phyloP scores from a whole-genome alignment of 92 coral and sea anemone genomes.

The Pocillopora grandis region DNA sequence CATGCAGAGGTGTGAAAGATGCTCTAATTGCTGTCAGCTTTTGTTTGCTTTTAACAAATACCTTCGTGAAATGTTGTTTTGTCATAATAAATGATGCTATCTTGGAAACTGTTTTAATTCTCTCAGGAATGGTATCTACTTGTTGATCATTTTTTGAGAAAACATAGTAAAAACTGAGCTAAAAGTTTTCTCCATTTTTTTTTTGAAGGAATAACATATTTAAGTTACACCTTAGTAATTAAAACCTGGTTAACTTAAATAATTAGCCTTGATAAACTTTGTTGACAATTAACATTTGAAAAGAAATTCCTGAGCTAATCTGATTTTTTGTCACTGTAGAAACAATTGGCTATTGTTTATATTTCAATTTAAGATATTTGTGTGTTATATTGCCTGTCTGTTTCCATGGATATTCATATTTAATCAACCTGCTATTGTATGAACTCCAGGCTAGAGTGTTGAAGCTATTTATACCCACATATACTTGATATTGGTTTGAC shows the following conservation, averaged over 20 bases:
- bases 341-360: conserved; percentile 12
- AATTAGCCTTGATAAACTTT: not conserved
- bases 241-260: not conserved
- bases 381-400: not conserved
- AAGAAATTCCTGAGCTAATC: not conserved
- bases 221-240: too few species aligned
- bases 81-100: not conserved
- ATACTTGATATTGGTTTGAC: not conserved
- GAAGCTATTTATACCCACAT: not conserved
- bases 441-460: not conserved
- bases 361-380: not conserved
- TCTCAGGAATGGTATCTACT: too few species aligned
- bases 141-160: too few species aligned
- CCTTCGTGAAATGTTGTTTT: not conserved
- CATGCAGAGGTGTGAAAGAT: conserved; percentile 21
- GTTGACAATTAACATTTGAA: conserved; percentile 3
- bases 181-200: too few species aligned
- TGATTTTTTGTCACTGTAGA: conserved; percentile 5
- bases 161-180: too few species aligned
- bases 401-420: not conserved
- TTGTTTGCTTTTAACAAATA: conserved; percentile 31
- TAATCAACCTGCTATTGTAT: not conserved
- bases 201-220: too few species aligned
- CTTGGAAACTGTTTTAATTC: too few species aligned
- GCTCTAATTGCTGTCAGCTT: conserved; percentile 22